Evolutionary conservation across 2,113 vertebrate genomes (phyloP).

Genomic region (Lepidothrix coronata): DNA sequence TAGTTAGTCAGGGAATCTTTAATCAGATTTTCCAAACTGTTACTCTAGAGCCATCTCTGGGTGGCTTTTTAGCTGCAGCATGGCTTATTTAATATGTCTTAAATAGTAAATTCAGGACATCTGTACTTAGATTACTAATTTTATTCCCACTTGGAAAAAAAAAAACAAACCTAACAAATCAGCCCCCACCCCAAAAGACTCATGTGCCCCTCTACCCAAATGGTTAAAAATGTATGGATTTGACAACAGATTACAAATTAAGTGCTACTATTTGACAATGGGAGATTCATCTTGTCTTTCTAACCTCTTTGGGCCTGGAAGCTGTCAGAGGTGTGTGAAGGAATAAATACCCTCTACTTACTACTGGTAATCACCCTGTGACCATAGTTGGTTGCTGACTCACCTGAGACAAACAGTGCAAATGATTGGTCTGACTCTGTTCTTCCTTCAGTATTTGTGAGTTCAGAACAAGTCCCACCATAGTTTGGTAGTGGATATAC

Average conservation of each 20-base stretch:
- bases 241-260: background rate
- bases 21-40: background rate
- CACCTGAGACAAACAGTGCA: background rate
- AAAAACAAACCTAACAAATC: background rate
- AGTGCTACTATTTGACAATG: background rate
- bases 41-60: constrained; percentile 39
- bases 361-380: background rate
- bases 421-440: background rate
- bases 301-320: background rate
- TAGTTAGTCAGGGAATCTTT: background rate
- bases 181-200: background rate
- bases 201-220: background rate
- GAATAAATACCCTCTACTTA: background rate
- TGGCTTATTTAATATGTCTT: background rate
- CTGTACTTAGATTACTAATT: background rate
- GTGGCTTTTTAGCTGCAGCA: background rate
- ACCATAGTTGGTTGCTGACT: background rate
- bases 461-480: background rate
- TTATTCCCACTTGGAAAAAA: background rate
- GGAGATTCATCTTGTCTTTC: background rate
- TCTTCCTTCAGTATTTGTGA: background rate
- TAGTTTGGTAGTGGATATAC: background rate
- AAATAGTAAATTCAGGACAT: background rate
- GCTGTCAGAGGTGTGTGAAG: background rate
- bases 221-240: background rate